A percentile compares a stretch with the other conserved stretches of the same genome.
Conservation (phyloP, 2,113 vertebrate genomes). For the Chamaea fasciata region DNA sequence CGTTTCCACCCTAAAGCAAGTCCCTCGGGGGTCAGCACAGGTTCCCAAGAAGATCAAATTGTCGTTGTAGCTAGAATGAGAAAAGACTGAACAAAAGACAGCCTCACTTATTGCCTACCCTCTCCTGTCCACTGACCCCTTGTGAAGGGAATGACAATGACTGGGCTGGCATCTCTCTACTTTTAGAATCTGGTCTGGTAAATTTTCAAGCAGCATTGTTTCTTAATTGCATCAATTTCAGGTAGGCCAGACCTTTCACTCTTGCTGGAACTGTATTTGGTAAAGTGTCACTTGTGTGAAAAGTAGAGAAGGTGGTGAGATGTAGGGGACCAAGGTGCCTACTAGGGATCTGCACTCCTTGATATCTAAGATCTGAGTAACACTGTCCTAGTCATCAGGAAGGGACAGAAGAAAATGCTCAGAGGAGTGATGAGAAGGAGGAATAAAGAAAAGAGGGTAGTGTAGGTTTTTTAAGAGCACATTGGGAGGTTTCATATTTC, state of each 20-base stretch:
- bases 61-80: neutral
- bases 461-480: neutral
- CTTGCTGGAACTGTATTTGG: neutral
- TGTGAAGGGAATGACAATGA: neutral
- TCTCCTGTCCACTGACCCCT: neutral
- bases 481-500: neutral
- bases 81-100: neutral
- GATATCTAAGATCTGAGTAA: neutral
- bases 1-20: neutral
- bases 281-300: neutral
- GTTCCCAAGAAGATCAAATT: neutral
- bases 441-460: neutral
- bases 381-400: neutral
- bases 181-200: neutral
- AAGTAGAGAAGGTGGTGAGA: neutral
- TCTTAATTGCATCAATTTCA: neutral
- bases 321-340: fast-evolving
- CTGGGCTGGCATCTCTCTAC: neutral
- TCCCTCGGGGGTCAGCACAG: fast-evolving
- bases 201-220: neutral
- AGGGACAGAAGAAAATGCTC: neutral
- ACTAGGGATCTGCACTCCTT: neutral
- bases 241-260: neutral
- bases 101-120: neutral
- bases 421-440: neutral